Evolutionary conservation across 2,113 vertebrate genomes (phyloP), one percentile per base, ranked within the genome.

Genomic region (Ochotona princeps): DNA sequence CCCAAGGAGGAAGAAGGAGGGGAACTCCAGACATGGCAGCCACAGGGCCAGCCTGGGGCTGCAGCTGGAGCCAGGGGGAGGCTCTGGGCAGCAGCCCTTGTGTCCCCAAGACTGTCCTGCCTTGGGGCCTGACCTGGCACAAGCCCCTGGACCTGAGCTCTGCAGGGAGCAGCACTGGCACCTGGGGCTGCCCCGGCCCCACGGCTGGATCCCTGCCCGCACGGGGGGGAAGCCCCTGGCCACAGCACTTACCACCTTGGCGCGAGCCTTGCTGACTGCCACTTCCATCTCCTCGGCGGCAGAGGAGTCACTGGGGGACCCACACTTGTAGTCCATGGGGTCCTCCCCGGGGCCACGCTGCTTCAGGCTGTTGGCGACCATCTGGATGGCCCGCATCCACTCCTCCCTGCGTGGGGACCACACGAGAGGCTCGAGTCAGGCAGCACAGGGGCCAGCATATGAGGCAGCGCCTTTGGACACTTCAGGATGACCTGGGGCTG

Each of bases 361-460:
- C 97, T 99, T 99, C 35, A 99, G 98, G 96, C 99, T 98, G 93
- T 99, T 99, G 85, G 99, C 99, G 0, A 99, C 99, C 0, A 98
- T 98, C 97, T 99, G 99, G 94, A 99, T 99, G 76, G 99, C 98
- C 78, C 97, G 97, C 96, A 99, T 99, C 99, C 99, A 99, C 82
- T 99, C 99, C 97, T 99, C 99, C 95, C 99, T 99, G 89, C 0
- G 26, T 2, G 67, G 70, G 67, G 32, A 78, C 44, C 35, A 83
- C 1, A 20, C 21, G 1, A 1, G 57, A 92, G 87, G 49, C 72
- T 65, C 6, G 15, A 20, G 21, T 28, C 70, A 60, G 63, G 32
- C 72, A 60, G 28, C 72, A 30, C 32, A 17, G 32, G 25, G 21
- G 28, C 2, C 0, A 78, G 73, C 61, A 78, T 63, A 57, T 2